Base-by-base conservation (phyloP, 1,140 invertebrate genomes). In the Hylyphantes graminicola region DNA sequence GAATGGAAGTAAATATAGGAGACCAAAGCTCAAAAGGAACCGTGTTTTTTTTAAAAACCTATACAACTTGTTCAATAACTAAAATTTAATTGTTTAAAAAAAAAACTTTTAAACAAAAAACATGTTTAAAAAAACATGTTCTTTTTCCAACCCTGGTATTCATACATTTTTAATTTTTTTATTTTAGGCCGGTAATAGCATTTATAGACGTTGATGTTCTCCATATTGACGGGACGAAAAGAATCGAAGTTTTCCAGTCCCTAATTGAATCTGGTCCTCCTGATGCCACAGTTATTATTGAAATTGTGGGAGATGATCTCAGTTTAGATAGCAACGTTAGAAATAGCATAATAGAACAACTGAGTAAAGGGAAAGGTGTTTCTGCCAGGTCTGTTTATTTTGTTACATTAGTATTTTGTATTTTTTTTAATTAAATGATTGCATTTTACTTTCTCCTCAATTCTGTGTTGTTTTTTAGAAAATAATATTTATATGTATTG, bases 261-360 rank as follows among this genome's bases (percentile, higher is more conserved):
- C 95, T 98, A 0, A 94, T 98, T 19, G 91, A 93, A 84, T 93
- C 95, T 88, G 97, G 97, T 10, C 97, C 97, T n/a, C 94, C 96
- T 2, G 97, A 99, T 92, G 95, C 94, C n/a, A 97, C 96, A 15
- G 93, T 98, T 85, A 93, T 98, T 76, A 92, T 98, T 53, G 19
- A 72, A 6, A 57, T 85, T 53, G 57, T 84, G 48, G 65, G 61
- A 7, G 79, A 89, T 89, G 86, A 87, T 87, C 17, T 87, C 88
- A 51, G 88, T 7, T 92, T 93, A 86, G 92, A 95, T 86, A 93
- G 95, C 86, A 92, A 92, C 86, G 92, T 95, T 65, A 93, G 96
- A 90, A 92, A 92, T 63, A 92, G 92, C 13, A 89, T 96, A 15
- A 88, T 95, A 64, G 93, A 93, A 87, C 93, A 95, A 88, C 90